These are phyloP conservation scores for Polylopha cassiicola DNA, from an alignment of 2,888 invertebrate genomes.

Conservation along the genomic window DNA sequence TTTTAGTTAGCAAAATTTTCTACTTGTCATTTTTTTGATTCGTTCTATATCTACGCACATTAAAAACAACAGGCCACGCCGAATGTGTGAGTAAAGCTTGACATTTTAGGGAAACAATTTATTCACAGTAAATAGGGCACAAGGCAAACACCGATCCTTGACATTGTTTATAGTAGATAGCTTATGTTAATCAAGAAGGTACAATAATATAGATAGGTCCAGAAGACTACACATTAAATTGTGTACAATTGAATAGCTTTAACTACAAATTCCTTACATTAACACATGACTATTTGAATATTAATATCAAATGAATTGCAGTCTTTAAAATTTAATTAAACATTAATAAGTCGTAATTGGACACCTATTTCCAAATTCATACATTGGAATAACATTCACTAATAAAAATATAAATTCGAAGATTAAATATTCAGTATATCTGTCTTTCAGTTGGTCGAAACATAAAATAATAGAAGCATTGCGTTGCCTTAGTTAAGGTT, in stretches of 20 bases:
- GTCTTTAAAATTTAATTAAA: conserved; percentile 43
- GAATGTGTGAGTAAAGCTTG: no score
- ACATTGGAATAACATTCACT: conserved; percentile 25
- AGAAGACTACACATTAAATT: conserved; percentile 23
- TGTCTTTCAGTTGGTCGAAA: conserved; percentile 13
- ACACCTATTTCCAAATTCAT: conserved; percentile 24
- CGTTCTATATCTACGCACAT: no score
- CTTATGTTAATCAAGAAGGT: conserved; percentile 32
- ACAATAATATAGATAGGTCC: conserved; percentile 26
- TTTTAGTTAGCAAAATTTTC: no score
- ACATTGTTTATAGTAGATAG: conserved; percentile 31
- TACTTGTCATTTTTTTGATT: no score
- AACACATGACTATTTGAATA: conserved; percentile 32
- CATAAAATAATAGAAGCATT: conserved; percentile 4
- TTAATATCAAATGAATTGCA: conserved; percentile 43
- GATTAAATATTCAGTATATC: conserved; percentile 21
- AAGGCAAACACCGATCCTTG: conserved; percentile 42
- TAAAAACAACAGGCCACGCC: no score
- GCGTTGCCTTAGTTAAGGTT: background rate
- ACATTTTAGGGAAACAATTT: conserved; percentile 31
- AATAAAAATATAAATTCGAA: conserved; percentile 45
- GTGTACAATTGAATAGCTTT: conserved; percentile 21
- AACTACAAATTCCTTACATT: conserved; percentile 18
- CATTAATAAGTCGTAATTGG: conserved; percentile 29
- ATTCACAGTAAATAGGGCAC: conserved; percentile 43